Percentiles rank a stretch among this genome's conserved stretches.
Conservation (phyloP, 2,888 invertebrate genomes). For the Campoplex capitator region DNA sequence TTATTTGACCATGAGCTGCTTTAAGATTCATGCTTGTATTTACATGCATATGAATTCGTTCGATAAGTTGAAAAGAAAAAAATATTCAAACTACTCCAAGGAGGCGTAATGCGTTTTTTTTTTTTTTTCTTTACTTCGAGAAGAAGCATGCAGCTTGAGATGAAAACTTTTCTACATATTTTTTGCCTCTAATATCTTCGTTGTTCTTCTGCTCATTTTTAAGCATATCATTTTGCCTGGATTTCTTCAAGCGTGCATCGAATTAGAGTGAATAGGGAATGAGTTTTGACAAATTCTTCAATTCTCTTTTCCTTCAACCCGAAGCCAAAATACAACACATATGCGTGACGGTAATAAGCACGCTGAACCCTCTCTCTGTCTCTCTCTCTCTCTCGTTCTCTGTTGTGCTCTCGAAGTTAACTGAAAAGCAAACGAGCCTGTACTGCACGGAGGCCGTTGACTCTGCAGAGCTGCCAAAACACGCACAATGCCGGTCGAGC, state of each 20-base stretch:
- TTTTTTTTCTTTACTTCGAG: background rate
- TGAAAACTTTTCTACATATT: background rate
- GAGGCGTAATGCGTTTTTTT: background rate
- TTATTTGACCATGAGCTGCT: constrained; percentile 22
- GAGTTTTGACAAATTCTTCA: background rate
- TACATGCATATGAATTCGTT: background rate
- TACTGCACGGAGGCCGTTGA: constrained; percentile 37
- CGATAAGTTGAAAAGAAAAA: background rate
- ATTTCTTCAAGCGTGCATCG: background rate
- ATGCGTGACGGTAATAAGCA: constrained; percentile 23
- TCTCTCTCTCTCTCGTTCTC: background rate
- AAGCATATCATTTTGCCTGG: background rate
- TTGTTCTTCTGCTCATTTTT: too few relatives aligned
- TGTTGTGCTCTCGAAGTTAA: background rate
- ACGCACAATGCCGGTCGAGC: constrained; percentile 57
- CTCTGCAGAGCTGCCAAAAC: constrained; percentile 58
- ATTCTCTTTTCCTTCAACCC: background rate
- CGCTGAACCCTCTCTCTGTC: background rate
- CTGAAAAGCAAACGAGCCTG: constrained; percentile 42
- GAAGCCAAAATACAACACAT: background rate
- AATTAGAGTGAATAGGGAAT: background rate
- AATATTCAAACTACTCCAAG: background rate
- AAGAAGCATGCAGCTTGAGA: background rate
- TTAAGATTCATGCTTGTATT: constrained; percentile 11
- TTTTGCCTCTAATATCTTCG: too few relatives aligned